Conservation (phyloP, 2,113 vertebrate genomes). For the Dipodomys ordii region DNA sequence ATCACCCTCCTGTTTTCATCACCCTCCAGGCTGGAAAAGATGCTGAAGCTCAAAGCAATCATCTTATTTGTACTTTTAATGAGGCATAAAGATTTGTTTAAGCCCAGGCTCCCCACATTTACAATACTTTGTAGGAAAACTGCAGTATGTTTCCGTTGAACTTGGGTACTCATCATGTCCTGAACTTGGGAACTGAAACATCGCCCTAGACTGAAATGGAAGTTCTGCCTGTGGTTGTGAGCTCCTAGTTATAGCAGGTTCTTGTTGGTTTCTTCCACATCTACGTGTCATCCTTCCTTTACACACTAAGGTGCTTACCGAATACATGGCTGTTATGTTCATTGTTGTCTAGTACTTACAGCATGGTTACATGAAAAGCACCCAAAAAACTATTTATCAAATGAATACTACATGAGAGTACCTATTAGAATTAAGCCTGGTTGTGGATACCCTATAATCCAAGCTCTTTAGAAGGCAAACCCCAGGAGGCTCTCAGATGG, state of each 20-base stretch:
- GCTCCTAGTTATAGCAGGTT: not conserved
- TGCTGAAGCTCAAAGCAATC: not conserved
- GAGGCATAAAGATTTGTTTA: conserved; percentile 4
- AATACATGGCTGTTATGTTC: not conserved
- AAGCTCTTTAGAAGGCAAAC: no score
- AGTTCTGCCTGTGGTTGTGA: not conserved
- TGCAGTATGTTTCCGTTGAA: not conserved
- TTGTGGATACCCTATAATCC: no score
- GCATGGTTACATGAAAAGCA: not conserved
- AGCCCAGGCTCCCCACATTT: not conserved
- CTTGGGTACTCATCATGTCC: not conserved
- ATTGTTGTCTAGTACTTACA: not conserved
- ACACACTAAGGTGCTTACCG: not conserved
- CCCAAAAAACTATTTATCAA: not conserved
- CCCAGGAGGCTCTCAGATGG: no score
- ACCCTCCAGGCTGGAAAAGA: not conserved
- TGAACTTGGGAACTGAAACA: not conserved
- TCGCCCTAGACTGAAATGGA: not conserved
- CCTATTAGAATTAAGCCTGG: not conserved
- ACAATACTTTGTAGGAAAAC: not conserved
- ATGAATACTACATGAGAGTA: conserved; percentile 9
- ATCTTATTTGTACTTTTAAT: conserved; percentile 28
- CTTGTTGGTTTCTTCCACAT: not conserved
- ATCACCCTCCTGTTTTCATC: not conserved
- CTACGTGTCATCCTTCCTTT: not conserved